Base-by-base conservation (phyloP, 2,113 vertebrate genomes). In the Corvus hawaiiensis region DNA sequence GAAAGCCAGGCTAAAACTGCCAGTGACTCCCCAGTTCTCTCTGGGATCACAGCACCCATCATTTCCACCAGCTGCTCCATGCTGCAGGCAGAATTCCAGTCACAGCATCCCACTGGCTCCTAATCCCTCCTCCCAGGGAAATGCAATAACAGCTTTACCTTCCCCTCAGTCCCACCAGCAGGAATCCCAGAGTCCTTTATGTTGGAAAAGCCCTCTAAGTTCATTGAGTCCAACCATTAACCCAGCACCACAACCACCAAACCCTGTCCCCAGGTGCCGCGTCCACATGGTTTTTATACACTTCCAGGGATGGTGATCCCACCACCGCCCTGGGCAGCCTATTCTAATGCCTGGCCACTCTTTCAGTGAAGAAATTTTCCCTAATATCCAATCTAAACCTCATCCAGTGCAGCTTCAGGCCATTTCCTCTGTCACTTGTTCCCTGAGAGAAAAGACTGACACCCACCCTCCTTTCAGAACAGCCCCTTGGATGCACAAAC, bases 211-310 rank as follows among this genome's bases (percentile, higher is more conserved):
- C 13, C 23, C 16, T 24, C 10, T 2, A 2, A 44, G 22, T 16
- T 44, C 44, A 43, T 16, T 2, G 1, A 59, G 8, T 24, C 16
- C 56, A 56, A 2, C 26, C 58, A 18, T 7, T 2, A 35, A 17
- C 43, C 7, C 49, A 80, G 41, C 75, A 39, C 20, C 56, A 51
- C 32, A 23, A 17, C 12, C 61, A 24, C 52, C 19, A 30, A n/a
- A 13, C 13, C 15, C 11, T 6, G 12, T 27, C 35, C 43, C 43
- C 43, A 33, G 1, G 6, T 7, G 61, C 52, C 39, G n/a, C 39
- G 48, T 10, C 46, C 78, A 30, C 39, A 2, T 0, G 1, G 26
- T n/a, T 74, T 61, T 8, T 24, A 23, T 6, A 61, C 33, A 17
- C 30, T 82, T 26, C 54, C 54, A 54, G 54, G 54, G 28, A n/a